Evolutionary conservation across 2,797 vertebrate genomes (phyloP), one percentile per base, ranked within the genome.

Genomic region (Eupleurogrammus muticus): DNA sequence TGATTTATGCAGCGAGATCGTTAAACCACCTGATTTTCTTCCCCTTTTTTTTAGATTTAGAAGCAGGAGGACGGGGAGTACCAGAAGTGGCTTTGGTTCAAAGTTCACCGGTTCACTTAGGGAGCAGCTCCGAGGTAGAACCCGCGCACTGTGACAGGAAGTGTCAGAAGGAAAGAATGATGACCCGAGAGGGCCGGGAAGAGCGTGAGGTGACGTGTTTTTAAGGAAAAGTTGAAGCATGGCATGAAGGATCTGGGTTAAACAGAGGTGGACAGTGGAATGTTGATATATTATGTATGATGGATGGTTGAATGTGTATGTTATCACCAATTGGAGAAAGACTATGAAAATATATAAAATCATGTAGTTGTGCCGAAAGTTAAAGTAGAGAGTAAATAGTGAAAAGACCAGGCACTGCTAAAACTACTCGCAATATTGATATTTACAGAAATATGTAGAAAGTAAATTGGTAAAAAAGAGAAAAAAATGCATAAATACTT

Each of bases 121-220:
- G 46, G 61, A 85, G 75, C 73, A 79, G 59, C 70, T 68, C 48
- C 35, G 51, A 80, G 82, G 66, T 61, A 36, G 20, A 59, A 54
- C 70, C 75, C 48, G 77, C 77, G 66, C 82, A 70, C 78, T 66
- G 53, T 75, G 86, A 86, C 87, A 84, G 77, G 70, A 48, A 59
- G 42, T 73, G 86, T 86, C 84, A 85, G 75, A 61, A 52, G 62
- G 77, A 73, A 68, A 87, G 84, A 91, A 19, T 79, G 80, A 91
- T 60, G 87, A 70, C 53, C 55, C 3, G 42, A 75, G 66, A 75
- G 75, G 63, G 24, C 14, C 51, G 16, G 56, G 70, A 62, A 38
- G 66, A 56, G 58, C 20, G 28, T 13, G 47, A 48, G 24, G 69
- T 48, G 75, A 60, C 9, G 23, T 40, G 56, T 17, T 55, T 60